A percentile compares a stretch with the other conserved stretches of the same genome.
Evolutionary conservation across 2,797 vertebrate genomes (phyloP).

Genomic region (Jordanella pulchra): DNA sequence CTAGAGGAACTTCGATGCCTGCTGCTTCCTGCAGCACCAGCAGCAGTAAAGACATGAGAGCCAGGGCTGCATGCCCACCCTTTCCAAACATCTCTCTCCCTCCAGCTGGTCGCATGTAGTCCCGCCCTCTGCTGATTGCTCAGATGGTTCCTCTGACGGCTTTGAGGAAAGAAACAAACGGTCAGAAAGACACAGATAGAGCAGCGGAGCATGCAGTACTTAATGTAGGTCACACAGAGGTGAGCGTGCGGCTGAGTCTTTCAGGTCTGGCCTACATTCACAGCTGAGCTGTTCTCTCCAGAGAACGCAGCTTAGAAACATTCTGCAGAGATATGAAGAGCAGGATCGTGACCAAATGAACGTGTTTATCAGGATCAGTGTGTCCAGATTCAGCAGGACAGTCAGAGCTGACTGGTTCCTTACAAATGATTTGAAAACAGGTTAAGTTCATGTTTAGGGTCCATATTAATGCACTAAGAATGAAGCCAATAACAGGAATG

Average conservation of each 20-base stretch:
- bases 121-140: slow-evolving; percentile 53
- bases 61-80: slow-evolving; percentile 57
- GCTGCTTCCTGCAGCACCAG: slow-evolving; percentile 75
- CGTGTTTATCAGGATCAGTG: neutral
- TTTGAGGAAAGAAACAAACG: slow-evolving; percentile 17
- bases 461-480: neutral
- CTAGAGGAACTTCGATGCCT: slow-evolving; percentile 89
- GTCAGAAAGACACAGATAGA: slow-evolving; percentile 10
- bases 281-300: slow-evolving; percentile 44
- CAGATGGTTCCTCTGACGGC: slow-evolving; percentile 33
- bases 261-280: slow-evolving; percentile 57
- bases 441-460: neutral
- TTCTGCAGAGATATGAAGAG: slow-evolving; percentile 7
- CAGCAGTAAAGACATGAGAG: slow-evolving; percentile 75
- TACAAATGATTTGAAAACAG: neutral
- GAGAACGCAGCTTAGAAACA: slow-evolving; percentile 39
- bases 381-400: neutral
- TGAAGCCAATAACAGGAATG: neutral
- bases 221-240: slow-evolving; percentile 18
- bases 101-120: slow-evolving; percentile 40
- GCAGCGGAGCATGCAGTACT: neutral
- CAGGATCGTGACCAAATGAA: neutral
- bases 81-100: slow-evolving; percentile 75
- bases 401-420: neutral
- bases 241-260: slow-evolving; percentile 16